Percentiles rank a stretch among this genome's conserved stretches.
phyloP scores from a whole-genome alignment of 1,140 invertebrate species.

The Cryptotermes secundus region DNA sequence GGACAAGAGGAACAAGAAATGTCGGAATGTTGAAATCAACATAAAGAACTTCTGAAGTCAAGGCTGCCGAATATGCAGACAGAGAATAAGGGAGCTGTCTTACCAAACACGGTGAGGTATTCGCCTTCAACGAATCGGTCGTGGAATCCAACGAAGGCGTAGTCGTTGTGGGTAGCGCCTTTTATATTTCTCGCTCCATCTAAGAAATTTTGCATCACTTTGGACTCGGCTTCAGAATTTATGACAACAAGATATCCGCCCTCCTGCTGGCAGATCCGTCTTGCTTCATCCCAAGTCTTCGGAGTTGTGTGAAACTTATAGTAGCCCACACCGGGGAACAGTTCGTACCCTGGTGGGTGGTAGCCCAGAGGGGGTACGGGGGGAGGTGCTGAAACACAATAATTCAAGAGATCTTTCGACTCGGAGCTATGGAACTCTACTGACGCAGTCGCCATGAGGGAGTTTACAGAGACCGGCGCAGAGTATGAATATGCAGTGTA shows the following conservation, averaged over 20 bases:
- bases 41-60: too few relatives aligned
- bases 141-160: constrained; percentile 36
- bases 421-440: too few relatives aligned
- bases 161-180: background rate
- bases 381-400: too few relatives aligned
- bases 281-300: constrained; percentile 46
- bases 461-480: too few relatives aligned
- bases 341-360: constrained; percentile 21
- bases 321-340: constrained; percentile 41
- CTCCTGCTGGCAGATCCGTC: constrained; percentile 47
- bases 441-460: too few relatives aligned
- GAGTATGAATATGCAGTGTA: too few relatives aligned
- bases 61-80: too few relatives aligned
- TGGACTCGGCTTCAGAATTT: constrained; percentile 44
- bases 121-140: constrained; percentile 32
- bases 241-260: constrained; percentile 48
- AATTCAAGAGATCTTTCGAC: too few relatives aligned
- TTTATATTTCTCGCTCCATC: background rate
- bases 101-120: constrained; percentile 36
- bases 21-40: too few relatives aligned
- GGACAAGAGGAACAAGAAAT: too few relatives aligned
- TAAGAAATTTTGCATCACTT: background rate
- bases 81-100: too few relatives aligned
- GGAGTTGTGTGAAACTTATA: constrained; percentile 47
- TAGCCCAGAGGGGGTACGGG: too few relatives aligned